A percentile compares a stretch with the other conserved stretches of the same genome.
phyloP scores from a whole-genome alignment of 2,113 vertebrate genomes.

The Calyptommatus sinebrachiatus region DNA sequence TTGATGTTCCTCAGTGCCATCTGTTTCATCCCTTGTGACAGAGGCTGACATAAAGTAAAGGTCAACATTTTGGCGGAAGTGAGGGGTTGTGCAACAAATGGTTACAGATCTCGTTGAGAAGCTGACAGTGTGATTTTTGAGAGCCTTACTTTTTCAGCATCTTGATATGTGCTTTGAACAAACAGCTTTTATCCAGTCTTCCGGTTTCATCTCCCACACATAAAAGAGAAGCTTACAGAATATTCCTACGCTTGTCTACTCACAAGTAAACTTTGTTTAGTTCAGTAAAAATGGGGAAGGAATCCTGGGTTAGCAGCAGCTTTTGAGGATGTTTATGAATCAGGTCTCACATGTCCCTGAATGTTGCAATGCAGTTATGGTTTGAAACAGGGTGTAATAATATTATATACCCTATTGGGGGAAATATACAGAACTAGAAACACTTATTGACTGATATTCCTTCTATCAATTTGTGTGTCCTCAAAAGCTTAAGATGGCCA shows the following conservation, averaged over 20 bases:
- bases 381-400: too few relatives aligned
- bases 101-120: constrained; percentile 6
- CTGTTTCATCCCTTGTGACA: constrained; percentile 21
- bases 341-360: too few relatives aligned
- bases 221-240: background rate
- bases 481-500: too few relatives aligned
- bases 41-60: constrained; percentile 15
- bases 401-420: too few relatives aligned
- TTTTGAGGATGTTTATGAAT: too few relatives aligned
- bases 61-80: constrained; percentile 6
- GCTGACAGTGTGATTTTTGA: background rate
- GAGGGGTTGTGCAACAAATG: constrained; percentile 18
- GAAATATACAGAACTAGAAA: too few relatives aligned
- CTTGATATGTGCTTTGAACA: constrained; percentile 9
- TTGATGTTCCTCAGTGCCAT: constrained; percentile 18
- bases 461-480: too few relatives aligned
- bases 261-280: background rate
- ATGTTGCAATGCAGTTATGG: too few relatives aligned
- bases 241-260: background rate
- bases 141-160: background rate
- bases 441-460: too few relatives aligned
- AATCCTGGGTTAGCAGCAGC: too few relatives aligned
- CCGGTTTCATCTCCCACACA: background rate
- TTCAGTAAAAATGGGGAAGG: background rate
- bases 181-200: background rate